These are phyloP conservation scores for Druon quercuslanigerum DNA, from an alignment of 1,140 invertebrate species.

Conservation along the genomic window DNA sequence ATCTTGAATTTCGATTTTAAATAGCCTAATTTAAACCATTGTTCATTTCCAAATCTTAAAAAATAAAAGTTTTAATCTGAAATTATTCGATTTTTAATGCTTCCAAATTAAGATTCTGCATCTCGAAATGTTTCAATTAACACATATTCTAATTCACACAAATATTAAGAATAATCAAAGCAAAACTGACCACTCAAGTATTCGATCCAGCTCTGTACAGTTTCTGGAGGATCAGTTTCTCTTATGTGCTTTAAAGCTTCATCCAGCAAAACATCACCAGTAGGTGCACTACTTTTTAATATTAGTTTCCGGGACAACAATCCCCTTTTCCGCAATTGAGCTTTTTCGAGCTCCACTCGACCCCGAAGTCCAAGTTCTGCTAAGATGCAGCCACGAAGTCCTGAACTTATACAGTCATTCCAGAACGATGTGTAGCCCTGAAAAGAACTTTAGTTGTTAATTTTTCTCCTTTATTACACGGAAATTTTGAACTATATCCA, in stretches of 20 bases:
- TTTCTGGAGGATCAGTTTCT: conserved; percentile 97
- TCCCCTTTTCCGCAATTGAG: conserved; percentile 95
- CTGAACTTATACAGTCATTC: conserved; percentile 99
- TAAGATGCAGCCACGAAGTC: conserved; percentile 97
- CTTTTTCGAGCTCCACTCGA: conserved; percentile 96
- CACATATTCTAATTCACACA: too few relatives aligned
- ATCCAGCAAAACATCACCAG: conserved; percentile 98
- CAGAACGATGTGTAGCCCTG: conserved; percentile 99
- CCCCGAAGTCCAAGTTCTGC: conserved; percentile 97
- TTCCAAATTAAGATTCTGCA: too few relatives aligned
- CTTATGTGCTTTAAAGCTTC: conserved; percentile 99
- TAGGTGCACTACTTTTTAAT: conserved; percentile 92
- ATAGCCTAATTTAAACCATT: not conserved
- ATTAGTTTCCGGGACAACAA: conserved; percentile 87
- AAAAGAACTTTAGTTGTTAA: conserved; percentile 46
- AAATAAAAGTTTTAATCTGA: too few relatives aligned
- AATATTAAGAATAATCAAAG: not conserved
- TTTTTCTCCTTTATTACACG: not conserved
- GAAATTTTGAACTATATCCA: not conserved
- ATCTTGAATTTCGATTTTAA: conserved; percentile 36
- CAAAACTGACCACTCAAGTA: conserved; percentile 93
- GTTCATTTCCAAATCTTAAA: too few relatives aligned
- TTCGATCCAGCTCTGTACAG: conserved; percentile 99
- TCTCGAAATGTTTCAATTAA: too few relatives aligned
- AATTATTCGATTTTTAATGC: too few relatives aligned